These are phyloP conservation scores for Araneus ventricosus DNA, from an alignment of 1,140 invertebrate genomes.

Conservation along the genomic window DNA sequence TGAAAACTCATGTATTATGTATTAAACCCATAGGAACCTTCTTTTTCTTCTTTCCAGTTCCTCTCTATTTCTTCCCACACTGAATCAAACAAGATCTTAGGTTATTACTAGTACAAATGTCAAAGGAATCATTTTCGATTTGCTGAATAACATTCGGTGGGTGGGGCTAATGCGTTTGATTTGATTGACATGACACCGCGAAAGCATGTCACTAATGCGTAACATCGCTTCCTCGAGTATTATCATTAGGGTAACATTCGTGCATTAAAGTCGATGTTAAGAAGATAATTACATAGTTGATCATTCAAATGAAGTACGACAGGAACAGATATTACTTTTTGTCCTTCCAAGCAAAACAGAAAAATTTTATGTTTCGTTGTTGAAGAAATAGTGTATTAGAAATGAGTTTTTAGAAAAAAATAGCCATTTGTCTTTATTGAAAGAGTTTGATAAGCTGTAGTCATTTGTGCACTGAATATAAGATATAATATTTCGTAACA, in stretches of 20 bases:
- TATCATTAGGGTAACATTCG: not conserved
- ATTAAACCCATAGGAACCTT: no score
- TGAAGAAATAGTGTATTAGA: no score
- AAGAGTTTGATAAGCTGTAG: no score
- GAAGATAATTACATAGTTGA: not conserved
- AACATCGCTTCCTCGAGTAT: not conserved
- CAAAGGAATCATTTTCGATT: not conserved
- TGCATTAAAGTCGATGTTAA: not conserved
- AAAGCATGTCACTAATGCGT: not conserved
- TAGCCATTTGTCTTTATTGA: no score
- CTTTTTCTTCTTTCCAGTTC: no score
- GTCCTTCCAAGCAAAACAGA: not conserved
- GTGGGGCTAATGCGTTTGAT: not conserved
- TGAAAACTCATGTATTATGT: no score
- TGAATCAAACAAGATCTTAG: no score
- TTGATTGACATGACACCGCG: constrained; percentile 15
- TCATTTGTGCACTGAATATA: no score
- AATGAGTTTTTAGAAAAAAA: no score
- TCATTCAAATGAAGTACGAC: not conserved
- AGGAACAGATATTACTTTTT: not conserved
- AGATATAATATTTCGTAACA: no score
- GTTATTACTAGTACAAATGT: not conserved
- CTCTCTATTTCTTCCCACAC: no score
- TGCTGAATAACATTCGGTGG: not conserved
- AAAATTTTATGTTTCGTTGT: no score